Evolutionary conservation across 2,888 invertebrate genomes (phyloP), one percentile per base, ranked within the genome.

Genomic region (Lucinisca nassula): DNA sequence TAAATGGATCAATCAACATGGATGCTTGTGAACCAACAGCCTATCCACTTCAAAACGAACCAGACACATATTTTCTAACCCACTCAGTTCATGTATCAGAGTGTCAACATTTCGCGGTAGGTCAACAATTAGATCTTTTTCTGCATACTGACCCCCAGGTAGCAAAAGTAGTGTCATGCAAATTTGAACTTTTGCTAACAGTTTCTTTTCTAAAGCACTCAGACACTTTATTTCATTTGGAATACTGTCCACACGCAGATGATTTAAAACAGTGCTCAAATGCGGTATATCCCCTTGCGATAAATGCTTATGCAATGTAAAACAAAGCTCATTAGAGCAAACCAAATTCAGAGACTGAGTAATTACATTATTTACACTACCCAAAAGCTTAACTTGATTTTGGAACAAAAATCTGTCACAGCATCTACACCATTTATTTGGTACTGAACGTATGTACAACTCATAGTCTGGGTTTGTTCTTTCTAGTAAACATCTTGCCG

Each of bases 131-230:
- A 84, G 10, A 30, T 83, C 86, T 55, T 83, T 86, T 73, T 80
- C 80, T 12, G 83, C 83, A 77, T 83, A 83, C 38, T 87, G 87
- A n/a, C 83, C 87, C 45, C 87, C 87, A 35, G 83, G 87, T 24
- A 87, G 51, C 32, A 87, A 35, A 37, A 87, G 24, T 17, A 87
- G 40, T 27, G 83, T 55, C 79, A 83, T 80, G 27, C 75, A 87
- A 40, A 77, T 73, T 45, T 83, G 49, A n/a, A 87, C 58, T 24
- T 40, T 67, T 12, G 61, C 3, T 38, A 82, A 76, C n/a, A 87
- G 40, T n/a, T 70, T 45, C 49, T 80, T 87, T 75, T 82, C 86
- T 24, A 79, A 37, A 76, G 24, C 24, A 58, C 45, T 35, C 21
- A 86, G 45, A 55, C 40, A 37, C 10, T 17, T 35, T 35, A 86